Conservation (phyloP, 2,888 invertebrate genomes). For the Craniophora ligustri region DNA sequence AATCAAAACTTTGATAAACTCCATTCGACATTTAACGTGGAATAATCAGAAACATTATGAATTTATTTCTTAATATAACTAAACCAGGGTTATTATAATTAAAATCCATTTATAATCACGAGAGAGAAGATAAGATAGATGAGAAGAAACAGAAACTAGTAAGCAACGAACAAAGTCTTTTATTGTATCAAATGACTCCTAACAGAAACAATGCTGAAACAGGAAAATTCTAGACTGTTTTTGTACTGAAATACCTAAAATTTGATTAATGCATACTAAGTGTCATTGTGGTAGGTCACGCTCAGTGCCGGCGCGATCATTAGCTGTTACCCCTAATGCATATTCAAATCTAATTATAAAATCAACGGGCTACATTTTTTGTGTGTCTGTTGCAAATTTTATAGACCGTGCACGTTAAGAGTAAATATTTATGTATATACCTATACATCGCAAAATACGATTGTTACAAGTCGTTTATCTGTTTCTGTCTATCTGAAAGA, state of each 20-base stretch:
- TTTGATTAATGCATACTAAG: neutral
- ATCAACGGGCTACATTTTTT: slow-evolving; percentile 13
- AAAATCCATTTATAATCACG: no score
- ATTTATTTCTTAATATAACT: no score
- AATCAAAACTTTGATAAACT: no score
- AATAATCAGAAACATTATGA: no score
- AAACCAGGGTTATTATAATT: no score
- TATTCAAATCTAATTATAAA: slow-evolving; percentile 19
- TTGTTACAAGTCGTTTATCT: neutral
- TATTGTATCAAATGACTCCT: no score
- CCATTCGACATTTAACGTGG: no score
- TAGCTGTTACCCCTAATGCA: slow-evolving; percentile 20
- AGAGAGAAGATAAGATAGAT: no score
- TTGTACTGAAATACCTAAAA: neutral
- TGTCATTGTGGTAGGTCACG: slow-evolving; percentile 34
- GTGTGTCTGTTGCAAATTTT: slow-evolving; percentile 11
- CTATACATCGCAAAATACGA: neutral
- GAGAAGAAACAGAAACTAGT: no score
- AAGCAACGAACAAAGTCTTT: no score
- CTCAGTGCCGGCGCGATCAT: slow-evolving; percentile 7
- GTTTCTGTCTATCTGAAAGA: no score
- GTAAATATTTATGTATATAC: neutral
- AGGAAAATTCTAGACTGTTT: neutral
- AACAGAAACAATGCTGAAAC: neutral
- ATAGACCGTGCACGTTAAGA: slow-evolving; percentile 11